These are phyloP conservation scores for Idris sp. DNA, from an alignment of 1,140 invertebrate genomes.

Conservation along the genomic window DNA sequence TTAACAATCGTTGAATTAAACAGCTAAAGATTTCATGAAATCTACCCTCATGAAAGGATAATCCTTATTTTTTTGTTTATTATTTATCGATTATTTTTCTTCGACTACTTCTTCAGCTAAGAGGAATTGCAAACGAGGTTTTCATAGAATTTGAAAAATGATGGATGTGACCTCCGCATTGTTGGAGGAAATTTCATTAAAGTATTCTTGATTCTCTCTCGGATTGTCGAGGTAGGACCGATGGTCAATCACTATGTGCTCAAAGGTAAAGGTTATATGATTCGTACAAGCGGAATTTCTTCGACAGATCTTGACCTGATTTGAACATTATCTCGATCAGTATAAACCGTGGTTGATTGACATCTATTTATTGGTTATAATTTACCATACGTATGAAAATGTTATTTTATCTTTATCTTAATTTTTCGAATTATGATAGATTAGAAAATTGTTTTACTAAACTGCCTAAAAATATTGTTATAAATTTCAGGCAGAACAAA, in stretches of 20 bases:
- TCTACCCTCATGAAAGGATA: no score
- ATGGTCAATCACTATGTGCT: slow-evolving; percentile 46
- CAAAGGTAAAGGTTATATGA: slow-evolving; percentile 52
- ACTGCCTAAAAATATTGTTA: no score
- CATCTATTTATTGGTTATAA: no score
- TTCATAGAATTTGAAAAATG: slow-evolving; percentile 40
- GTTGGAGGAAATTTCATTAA: slow-evolving; percentile 51
- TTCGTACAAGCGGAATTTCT: slow-evolving; percentile 49
- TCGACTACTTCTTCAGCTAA: not conserved
- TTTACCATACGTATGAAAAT: no score
- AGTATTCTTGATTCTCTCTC: slow-evolving; percentile 40
- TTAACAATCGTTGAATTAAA: no score
- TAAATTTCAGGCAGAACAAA: no score
- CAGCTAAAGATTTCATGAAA: no score
- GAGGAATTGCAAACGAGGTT: slow-evolving; percentile 20
- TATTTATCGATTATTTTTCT: slow-evolving; percentile 20
- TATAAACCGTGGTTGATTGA: no score
- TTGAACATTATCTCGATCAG: slow-evolving; percentile 17
- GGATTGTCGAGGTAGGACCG: slow-evolving; percentile 35
- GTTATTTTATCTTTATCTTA: no score
- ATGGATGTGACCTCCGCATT: slow-evolving; percentile 49
- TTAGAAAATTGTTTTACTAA: no score
- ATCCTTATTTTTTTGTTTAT: no score
- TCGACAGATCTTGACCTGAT: slow-evolving; percentile 51
- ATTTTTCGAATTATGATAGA: no score